Base-by-base conservation (phyloP, 2,113 vertebrate genomes). In the Onychostruthus taczanowskii region DNA sequence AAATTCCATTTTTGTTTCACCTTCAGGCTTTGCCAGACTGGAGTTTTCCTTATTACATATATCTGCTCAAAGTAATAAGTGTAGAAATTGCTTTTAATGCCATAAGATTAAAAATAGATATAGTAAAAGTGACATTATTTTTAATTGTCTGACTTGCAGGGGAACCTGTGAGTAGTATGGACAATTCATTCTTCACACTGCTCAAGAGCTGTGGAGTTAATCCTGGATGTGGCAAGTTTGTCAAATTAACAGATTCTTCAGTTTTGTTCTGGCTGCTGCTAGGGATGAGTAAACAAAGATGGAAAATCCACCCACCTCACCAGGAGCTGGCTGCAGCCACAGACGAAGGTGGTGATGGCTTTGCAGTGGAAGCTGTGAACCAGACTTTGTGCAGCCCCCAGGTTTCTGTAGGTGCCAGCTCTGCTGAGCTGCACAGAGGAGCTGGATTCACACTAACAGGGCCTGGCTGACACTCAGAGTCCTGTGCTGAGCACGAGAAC, bases 321-420 rank as follows among this genome's bases (percentile, higher is more conserved):
- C 23, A 27, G 43, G 35, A 93, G 2, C 35, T 33, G 39, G 12
- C 5, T 44, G 59, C 20, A 80, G 16, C 31, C 41, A 30, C 16
- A 39, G 15, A 4, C 37, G 46, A 0, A 16, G 52, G 23, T 28
- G 86, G 16, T 41, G 43, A 6, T 53, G 59, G 7, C 7, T 37
- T 20, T 18, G 2, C 28, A 75, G 33, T 11, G 58, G 44, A 44
- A 22, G 28, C 35, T 67, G 15, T 9, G 26, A 66, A 27, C 0
- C 35, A 13, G 9, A 7, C 55, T 55, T 50, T n/a, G 18, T 11
- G 41, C 7, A 4, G 17, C 7, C 19, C 66, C 31, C n/a, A 41
- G 41, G 27, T 31, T 47, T 44, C 11, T 28, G 9, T 1, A 0
- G 1, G 6, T 5, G 1, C 21, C 24, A 52, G 13, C 17, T 43